Evolutionary conservation across 2,113 vertebrate species (phyloP).

Genomic region (Gasterosteus nipponicus): DNA sequence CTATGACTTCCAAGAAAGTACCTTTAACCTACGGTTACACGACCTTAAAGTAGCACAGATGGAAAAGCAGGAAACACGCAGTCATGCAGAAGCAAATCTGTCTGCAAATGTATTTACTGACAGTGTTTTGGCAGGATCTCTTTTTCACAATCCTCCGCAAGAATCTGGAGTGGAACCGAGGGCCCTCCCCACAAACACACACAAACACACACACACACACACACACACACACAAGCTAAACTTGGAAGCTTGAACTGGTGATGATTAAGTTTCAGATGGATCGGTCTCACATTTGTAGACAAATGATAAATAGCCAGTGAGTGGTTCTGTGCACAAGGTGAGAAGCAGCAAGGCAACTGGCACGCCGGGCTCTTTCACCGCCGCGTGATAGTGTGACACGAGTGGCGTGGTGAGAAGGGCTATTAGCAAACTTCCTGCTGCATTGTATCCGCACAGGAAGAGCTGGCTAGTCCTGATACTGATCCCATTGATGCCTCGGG

Average conservation of each 20-base stretch:
- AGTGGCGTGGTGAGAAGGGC: constrained; percentile 52
- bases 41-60: constrained; percentile 37
- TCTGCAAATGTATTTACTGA: constrained; percentile 73
- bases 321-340: constrained; percentile 17
- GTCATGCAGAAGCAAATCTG: constrained; percentile 65
- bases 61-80: constrained; percentile 52
- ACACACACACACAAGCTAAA: constrained; percentile 21
- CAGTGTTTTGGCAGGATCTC: constrained; percentile 56
- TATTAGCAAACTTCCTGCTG: constrained; percentile 81
- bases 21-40: constrained; percentile 17
- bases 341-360: constrained; percentile 37
- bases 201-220: constrained; percentile 26
- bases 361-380: constrained; percentile 45
- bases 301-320: constrained; percentile 41
- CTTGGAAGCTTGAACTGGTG: constrained; percentile 33
- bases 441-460: constrained; percentile 82
- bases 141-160: constrained; percentile 63
- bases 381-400: constrained; percentile 46
- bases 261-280: constrained; percentile 44
- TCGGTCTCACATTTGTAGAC: constrained; percentile 32
- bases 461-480: constrained; percentile 80
- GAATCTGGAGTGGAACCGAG: constrained; percentile 39
- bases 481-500: constrained; percentile 67
- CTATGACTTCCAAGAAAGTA: constrained; percentile 50
- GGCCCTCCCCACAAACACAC: constrained; percentile 1